These are phyloP conservation scores for Phoeniculus purpureus DNA, from an alignment of 2,797 vertebrate genomes.

Conservation along the genomic window DNA sequence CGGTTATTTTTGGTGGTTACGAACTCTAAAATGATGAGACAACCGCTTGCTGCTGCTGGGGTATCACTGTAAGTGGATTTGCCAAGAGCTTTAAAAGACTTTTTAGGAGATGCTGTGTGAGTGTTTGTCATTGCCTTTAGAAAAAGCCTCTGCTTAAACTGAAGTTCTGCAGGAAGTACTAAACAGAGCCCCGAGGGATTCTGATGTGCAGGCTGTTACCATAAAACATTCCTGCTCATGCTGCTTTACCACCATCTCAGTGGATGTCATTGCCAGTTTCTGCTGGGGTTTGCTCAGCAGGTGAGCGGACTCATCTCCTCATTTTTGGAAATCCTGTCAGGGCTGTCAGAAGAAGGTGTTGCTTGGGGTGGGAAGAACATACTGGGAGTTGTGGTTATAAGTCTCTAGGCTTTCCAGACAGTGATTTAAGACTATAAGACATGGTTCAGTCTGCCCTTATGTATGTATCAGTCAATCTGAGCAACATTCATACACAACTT, in stretches of 20 bases:
- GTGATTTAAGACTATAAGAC: not conserved
- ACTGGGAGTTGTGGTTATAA: not conserved
- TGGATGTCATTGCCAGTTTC: not conserved
- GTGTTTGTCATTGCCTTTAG: not conserved
- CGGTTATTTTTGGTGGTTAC: not conserved
- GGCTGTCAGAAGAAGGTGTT: not conserved
- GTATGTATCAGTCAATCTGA: not conserved
- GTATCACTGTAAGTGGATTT: not conserved
- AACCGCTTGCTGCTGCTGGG: not conserved
- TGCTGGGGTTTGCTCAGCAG: not conserved
- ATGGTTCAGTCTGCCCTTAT: not conserved
- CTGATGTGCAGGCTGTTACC: not conserved
- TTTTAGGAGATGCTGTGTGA: rapidly evolving
- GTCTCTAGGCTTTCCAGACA: not conserved
- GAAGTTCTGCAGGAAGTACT: not conserved
- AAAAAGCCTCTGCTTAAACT: not conserved
- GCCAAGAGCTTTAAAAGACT: not conserved
- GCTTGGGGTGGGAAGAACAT: not conserved
- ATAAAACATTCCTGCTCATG: not conserved
- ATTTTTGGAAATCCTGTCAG: not conserved
- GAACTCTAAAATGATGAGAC: not conserved
- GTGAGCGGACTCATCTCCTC: no score
- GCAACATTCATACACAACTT: not conserved
- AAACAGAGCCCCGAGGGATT: not conserved
- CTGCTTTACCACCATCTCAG: not conserved